Conservation (phyloP, 2,797 vertebrate species). For the Mormyrops attenuatus region DNA sequence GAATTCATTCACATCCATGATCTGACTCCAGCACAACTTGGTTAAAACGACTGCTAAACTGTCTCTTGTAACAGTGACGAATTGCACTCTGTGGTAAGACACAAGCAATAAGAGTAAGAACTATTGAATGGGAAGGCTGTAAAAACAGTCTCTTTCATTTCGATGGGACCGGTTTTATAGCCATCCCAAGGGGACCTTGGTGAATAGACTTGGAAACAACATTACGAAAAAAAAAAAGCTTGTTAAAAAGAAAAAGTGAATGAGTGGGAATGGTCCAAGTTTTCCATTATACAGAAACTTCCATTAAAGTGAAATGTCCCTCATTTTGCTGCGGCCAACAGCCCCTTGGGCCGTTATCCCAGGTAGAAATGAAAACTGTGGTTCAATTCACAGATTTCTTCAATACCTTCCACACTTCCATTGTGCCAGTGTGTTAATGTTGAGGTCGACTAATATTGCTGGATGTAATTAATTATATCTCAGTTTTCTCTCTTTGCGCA, state of each 20-base stretch:
- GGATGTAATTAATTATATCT: not conserved
- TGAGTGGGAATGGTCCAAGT: not conserved
- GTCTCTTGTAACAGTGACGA: not conserved
- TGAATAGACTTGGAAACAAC: slow-evolving; percentile 10
- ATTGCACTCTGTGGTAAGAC: not conserved
- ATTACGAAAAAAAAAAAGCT: not conserved
- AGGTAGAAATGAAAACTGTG: not conserved
- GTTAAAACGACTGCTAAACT: not conserved
- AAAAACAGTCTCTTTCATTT: slow-evolving; percentile 12
- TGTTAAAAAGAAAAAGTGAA: not conserved
- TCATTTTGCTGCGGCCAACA: not conserved
- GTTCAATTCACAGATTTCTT: not conserved
- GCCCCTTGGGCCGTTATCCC: not conserved
- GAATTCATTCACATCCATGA: not conserved
- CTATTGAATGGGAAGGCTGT: not conserved
- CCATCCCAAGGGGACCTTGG: not conserved
- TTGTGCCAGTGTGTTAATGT: slow-evolving; percentile 6
- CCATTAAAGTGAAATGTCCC: not conserved
- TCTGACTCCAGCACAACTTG: not conserved
- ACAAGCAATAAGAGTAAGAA: not conserved
- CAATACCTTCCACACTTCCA: not conserved
- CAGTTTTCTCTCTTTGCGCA: not conserved
- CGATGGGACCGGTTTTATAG: not conserved
- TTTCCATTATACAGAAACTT: slow-evolving; percentile 3
- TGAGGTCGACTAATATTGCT: not conserved